Percentiles rank a stretch among this genome's conserved stretches.
Conservation (phyloP, 2,113 vertebrate species). For the Romanogobio albipinnatus region DNA sequence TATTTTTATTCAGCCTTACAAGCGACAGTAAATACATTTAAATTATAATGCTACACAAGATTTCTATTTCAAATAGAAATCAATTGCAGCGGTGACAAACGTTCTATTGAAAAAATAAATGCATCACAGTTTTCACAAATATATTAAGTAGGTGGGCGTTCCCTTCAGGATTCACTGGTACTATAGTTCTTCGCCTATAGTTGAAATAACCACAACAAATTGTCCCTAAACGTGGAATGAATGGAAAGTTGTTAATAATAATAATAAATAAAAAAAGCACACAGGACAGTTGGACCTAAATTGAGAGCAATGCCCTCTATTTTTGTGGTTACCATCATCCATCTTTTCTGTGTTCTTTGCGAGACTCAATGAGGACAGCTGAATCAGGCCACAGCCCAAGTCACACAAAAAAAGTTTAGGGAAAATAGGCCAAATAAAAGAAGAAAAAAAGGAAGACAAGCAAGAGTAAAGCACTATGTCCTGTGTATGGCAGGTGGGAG, state of each 20-base stretch:
- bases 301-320: slow-evolving; percentile 7
- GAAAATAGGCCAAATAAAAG: slow-evolving; percentile 43
- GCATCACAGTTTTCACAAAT: too few species aligned
- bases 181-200: too few species aligned
- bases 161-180: too few species aligned
- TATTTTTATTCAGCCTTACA: too few species aligned
- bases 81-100: too few species aligned
- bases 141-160: too few species aligned
- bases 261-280: background rate
- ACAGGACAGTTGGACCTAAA: background rate
- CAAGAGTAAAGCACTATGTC: background rate
- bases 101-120: too few species aligned
- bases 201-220: background rate
- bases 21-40: too few species aligned
- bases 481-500: slow-evolving; percentile 12
- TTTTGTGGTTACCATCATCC: slow-evolving; percentile 24
- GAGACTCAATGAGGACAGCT: slow-evolving; percentile 49
- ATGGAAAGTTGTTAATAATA: background rate
- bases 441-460: background rate
- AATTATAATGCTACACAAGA: too few species aligned
- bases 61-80: too few species aligned
- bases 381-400: slow-evolving; percentile 5
- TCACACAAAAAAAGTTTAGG: slow-evolving; percentile 4
- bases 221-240: background rate
- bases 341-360: slow-evolving; percentile 36